These are phyloP conservation scores for Allobates femoralis DNA, from an alignment of 2,797 vertebrate genomes.

Conservation along the genomic window DNA sequence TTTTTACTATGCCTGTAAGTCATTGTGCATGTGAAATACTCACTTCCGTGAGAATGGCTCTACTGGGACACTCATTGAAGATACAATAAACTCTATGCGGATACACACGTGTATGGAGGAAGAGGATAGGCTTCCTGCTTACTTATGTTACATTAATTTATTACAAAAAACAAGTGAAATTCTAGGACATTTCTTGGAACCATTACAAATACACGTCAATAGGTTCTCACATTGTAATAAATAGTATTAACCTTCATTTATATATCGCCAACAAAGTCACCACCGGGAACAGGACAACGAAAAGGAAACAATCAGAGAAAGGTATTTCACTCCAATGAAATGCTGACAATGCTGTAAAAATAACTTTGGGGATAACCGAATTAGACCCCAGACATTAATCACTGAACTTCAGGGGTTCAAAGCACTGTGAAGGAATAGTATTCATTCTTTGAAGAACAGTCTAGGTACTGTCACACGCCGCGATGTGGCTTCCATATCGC, in stretches of 20 bases:
- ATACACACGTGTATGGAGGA: constrained; percentile 72
- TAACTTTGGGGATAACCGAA: background rate
- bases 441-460: background rate
- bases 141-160: constrained; percentile 63
- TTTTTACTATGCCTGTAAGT: background rate
- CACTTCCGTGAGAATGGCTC: constrained; percentile 57
- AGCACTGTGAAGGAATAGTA: background rate
- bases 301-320: background rate
- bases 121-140: constrained; percentile 77
- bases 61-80: constrained; percentile 44
- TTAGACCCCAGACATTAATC: background rate
- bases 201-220: background rate
- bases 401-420: background rate
- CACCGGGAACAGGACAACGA: background rate
- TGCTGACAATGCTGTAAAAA: background rate
- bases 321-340: background rate
- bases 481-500: no score
- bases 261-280: background rate
- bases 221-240: background rate
- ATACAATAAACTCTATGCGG: constrained; percentile 65
- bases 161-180: background rate
- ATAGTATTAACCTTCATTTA: constrained; percentile 4
- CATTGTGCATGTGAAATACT: constrained; percentile 14
- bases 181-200: background rate
- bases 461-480: no score